Base-by-base conservation (phyloP, 2,888 invertebrate genomes). In the Melinopterus prodromus region DNA sequence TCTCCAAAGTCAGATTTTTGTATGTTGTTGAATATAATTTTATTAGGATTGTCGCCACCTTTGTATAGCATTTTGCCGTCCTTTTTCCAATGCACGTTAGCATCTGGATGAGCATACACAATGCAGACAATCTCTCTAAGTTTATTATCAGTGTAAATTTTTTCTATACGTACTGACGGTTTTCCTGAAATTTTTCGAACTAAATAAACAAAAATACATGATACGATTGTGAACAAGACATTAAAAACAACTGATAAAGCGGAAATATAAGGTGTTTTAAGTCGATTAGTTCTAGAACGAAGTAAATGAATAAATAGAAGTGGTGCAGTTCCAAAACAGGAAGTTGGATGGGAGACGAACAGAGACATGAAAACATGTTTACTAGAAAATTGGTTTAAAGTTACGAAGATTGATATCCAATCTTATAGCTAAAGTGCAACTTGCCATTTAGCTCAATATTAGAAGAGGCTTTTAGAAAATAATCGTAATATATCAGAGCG, bases 1-100 rank as follows among this genome's bases (percentile, higher is more conserved):
- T 74, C 74, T 26, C 74, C 74, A 26, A n/a, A 35, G n/a, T 74
- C 74, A 7, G 74, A 74, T 74, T 74, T 37, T 74, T 74, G 35
- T 14, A 74, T 36, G n/a, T 35, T 74, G 3, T 35, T 12, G 37
- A 74, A 74, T n/a, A 37, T 9, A 35, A 74, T 16, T 74, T 37
- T 16, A 35, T 74, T 16, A n/a, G 35, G n/a, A 35, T 36, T 35
- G 6, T 74, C 74, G 36, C 37, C 74, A 37, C 35, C 35, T 12
- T 37, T 35, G 3, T 35, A 35, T n/a, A 26, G 3, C 35, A 26
- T 16, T 74, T 74, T 74, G 37, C 36, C 36, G 35, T 74, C 36
- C 9, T 74, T 74, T 74, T 74, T 35, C 74, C 74, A 74, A n/a
- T 74, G 35, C 35, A 74, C 74, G 9, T 74, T 35, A 74, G 74